phyloP scores from a whole-genome alignment of 2,113 vertebrate genomes.

The Cyprinus carpio region DNA sequence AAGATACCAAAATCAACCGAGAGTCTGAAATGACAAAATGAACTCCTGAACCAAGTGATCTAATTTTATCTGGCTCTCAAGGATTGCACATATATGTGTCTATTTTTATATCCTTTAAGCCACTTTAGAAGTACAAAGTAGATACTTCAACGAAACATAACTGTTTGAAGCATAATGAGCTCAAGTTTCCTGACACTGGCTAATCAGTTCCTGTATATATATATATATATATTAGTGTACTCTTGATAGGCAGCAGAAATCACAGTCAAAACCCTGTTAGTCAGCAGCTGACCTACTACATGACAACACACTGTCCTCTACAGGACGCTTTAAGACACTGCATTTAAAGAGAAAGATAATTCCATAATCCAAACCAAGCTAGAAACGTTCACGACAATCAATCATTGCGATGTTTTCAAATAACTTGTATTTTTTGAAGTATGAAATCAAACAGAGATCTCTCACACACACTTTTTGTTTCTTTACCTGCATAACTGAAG shows the following conservation, averaged over 20 bases:
- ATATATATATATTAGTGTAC: not conserved
- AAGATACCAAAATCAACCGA: not conserved
- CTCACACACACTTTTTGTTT: not conserved
- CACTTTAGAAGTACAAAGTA: not conserved
- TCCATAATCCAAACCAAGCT: not conserved
- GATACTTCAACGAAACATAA: not conserved
- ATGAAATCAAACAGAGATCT: not conserved
- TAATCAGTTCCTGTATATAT: not conserved
- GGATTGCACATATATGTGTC: too few relatives aligned
- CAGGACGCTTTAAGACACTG: not conserved
- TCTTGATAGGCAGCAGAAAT: not conserved
- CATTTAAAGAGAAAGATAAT: not conserved
- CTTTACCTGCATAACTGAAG: not conserved
- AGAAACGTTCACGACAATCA: not conserved
- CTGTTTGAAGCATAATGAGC: not conserved
- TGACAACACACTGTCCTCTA: conserved; percentile 25
- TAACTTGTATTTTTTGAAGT: not conserved
- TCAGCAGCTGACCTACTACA: not conserved
- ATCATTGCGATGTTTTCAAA: not conserved
- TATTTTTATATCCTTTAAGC: not conserved
- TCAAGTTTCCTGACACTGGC: not conserved
- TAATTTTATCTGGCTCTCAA: not conserved
- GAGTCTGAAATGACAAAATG: not conserved
- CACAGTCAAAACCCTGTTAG: too few relatives aligned
- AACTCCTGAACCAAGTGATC: not conserved